Percentiles rank a stretch among this genome's conserved stretches.
Conservation (phyloP, 2,888 invertebrate species). For the Druceiella hillmani region DNA sequence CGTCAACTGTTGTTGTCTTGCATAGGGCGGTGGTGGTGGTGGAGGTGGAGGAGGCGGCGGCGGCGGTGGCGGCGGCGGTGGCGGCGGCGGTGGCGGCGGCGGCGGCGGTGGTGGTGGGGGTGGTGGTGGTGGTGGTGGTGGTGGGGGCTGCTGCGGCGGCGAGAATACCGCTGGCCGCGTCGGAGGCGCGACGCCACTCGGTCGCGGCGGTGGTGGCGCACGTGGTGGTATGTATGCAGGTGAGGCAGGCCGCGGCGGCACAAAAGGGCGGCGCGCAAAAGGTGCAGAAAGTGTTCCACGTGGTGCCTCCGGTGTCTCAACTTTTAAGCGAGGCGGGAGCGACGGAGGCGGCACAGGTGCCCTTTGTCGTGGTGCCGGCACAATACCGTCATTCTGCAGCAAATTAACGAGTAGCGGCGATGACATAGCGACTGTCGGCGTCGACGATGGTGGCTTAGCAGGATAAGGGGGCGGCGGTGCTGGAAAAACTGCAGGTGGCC, state of each 20-base stretch:
- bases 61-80: slow-evolving; percentile 15
- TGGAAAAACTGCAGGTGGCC: slow-evolving; percentile 19
- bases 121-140: slow-evolving; percentile 25
- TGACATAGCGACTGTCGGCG: slow-evolving; percentile 65
- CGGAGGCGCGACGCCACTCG: slow-evolving; percentile 28
- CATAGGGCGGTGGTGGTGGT: slow-evolving; percentile 21
- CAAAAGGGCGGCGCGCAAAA: slow-evolving; percentile 26
- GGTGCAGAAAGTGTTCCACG: slow-evolving; percentile 20
- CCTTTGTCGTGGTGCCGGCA: slow-evolving; percentile 29
- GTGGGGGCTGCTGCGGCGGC: slow-evolving; percentile 26
- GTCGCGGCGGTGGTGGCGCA: slow-evolving; percentile 27
- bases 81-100: slow-evolving; percentile 24
- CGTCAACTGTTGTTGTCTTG: slow-evolving; percentile 26
- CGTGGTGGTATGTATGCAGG: slow-evolving; percentile 25
- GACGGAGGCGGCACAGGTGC: slow-evolving; percentile 28
- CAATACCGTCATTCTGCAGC: slow-evolving; percentile 74
- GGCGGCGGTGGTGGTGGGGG: slow-evolving; percentile 10
- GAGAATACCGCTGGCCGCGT: slow-evolving; percentile 26
- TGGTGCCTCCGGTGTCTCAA: slow-evolving; percentile 32
- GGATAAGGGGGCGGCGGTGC: slow-evolving; percentile 31
- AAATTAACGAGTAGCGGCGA: slow-evolving; percentile 89
- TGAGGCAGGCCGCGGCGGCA: slow-evolving; percentile 24
- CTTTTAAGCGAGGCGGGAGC: slow-evolving; percentile 34
- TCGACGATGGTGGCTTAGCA: slow-evolving; percentile 36
- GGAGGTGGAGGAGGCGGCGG: slow-evolving; percentile 34